Evolutionary conservation across 2,888 invertebrate genomes (phyloP).

Genomic region (Machimus atricapillus): DNA sequence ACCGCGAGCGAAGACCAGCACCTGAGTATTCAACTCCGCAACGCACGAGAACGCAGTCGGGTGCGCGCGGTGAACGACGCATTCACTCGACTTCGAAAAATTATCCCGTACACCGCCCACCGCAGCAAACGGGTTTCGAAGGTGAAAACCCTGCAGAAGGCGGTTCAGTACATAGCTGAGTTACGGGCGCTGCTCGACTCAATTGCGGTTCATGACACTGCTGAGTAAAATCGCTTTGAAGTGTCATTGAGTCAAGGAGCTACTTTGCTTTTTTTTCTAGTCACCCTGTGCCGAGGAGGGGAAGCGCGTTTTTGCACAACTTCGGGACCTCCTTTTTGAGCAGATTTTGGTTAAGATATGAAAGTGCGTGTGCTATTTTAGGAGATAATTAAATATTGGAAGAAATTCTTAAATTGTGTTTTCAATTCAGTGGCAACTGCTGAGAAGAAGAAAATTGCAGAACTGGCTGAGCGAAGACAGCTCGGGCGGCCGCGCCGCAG

Average conservation of each 20-base stretch:
- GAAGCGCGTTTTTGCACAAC: background rate
- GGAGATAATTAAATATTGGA: background rate
- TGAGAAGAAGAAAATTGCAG: background rate
- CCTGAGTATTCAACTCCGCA: conserved; percentile 56
- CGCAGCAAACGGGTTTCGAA: conserved; percentile 69
- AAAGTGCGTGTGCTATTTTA: background rate
- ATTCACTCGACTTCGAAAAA: conserved; percentile 67
- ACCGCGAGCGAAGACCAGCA: background rate
- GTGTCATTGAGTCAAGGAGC: background rate
- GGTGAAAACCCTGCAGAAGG: conserved; percentile 69
- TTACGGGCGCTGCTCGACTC: conserved; percentile 52
- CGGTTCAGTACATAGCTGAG: conserved; percentile 69
- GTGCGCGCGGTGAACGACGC: conserved; percentile 72
- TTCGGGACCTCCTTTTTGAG: background rate
- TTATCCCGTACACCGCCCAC: conserved; percentile 66
- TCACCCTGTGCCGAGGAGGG: background rate
- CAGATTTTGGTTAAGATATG: background rate
- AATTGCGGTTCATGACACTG: background rate
- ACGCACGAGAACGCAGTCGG: conserved; percentile 69
- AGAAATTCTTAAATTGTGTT: background rate
- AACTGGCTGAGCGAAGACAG: background rate
- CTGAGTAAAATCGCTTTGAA: background rate
- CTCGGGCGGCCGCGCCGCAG: too few species aligned
- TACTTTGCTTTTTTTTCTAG: background rate
- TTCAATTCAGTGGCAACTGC: background rate